These are phyloP conservation scores for Micromussa lordhowensis DNA, from an alignment of 92 coral and sea anemone genomes.

Conservation along the genomic window DNA sequence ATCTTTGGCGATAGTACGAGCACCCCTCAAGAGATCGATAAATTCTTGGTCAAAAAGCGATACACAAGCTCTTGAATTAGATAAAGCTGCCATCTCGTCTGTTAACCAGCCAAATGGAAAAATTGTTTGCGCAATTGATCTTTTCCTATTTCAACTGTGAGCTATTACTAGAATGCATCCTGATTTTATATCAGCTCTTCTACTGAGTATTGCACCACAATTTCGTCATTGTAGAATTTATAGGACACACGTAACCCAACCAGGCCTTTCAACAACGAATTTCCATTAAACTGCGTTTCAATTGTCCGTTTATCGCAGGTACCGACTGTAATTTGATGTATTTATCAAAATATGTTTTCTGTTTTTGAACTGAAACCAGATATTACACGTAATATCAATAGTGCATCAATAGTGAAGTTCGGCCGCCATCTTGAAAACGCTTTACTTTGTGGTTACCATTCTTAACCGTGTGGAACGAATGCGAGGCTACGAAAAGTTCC, in stretches of 20 bases:
- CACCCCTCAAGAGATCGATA: conserved; percentile 1
- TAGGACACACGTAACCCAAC: conserved; percentile 3
- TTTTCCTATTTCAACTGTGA: not conserved
- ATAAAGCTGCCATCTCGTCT: conserved; percentile 13
- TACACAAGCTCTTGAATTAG: not conserved
- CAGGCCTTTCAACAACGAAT: not conserved
- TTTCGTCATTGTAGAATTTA: not conserved
- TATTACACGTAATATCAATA: not conserved
- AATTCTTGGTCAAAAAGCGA: conserved; percentile 57
- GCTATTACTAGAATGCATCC: not conserved
- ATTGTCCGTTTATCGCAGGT: not conserved
- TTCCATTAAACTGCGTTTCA: not conserved
- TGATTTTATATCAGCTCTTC: not conserved
- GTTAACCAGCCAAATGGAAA: not conserved
- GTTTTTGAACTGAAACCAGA: not conserved
- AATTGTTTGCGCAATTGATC: not conserved
- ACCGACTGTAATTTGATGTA: not conserved
- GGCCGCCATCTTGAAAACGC: conserved; percentile 14
- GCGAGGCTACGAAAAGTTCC: not conserved
- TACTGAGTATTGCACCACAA: conserved; percentile 35
- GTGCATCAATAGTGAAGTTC: too few species aligned
- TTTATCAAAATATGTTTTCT: not conserved
- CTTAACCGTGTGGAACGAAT: not conserved
- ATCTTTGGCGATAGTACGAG: conserved; percentile 36
- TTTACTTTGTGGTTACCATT: not conserved